Base-by-base conservation (phyloP, 2,888 invertebrate genomes). In the Oligia strigilis region DNA sequence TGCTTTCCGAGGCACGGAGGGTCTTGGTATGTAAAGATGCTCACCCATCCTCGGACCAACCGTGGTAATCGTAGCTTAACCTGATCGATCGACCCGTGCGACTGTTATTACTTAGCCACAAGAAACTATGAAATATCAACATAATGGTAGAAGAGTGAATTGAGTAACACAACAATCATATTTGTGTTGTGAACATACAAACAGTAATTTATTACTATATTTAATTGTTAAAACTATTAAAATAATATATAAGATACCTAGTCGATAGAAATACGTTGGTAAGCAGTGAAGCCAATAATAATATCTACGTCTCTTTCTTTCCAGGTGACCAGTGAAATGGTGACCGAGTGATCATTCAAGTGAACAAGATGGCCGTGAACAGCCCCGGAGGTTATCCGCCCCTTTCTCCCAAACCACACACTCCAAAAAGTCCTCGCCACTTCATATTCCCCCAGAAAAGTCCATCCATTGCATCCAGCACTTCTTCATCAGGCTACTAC, bases 301-400 rank as follows among this genome's bases (percentile, higher is more conserved):
- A 87, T 14, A 60, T 72, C 0, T 23, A 2, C 1, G 74, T 88
- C 85, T 89, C 84, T 86, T 90, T 93, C 74, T 90, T 96, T 96
- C 2, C 96, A 97, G 97, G 91, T 95, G 76, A 88, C 75, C 82
- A 85, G 87, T 93, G 94, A 93, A 91, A 96, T 95, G 95, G 86
- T 81, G 85, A 71, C 58, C 13, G 66, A 81, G 89, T 87, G 82
- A 64, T 67, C 91, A 81, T 90, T 89, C 82, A 82, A 82, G 83
- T 88, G 92, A 92, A 91, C 92, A 94, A 88, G 87, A 97, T 97
- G 97, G 97, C 97, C 87, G 97, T 97, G 88, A 97, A 97, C 92
- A 97, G 97, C 89, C 97, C 97, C 8, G 97, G 97, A 89, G 96
- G 97, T 86, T 97, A 97, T 89, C 97, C 96, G 40, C 97, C 97